Evolutionary conservation across 2,888 invertebrate species (phyloP), one percentile per base, ranked within the genome.

Genomic region (Volucella zonaria): DNA sequence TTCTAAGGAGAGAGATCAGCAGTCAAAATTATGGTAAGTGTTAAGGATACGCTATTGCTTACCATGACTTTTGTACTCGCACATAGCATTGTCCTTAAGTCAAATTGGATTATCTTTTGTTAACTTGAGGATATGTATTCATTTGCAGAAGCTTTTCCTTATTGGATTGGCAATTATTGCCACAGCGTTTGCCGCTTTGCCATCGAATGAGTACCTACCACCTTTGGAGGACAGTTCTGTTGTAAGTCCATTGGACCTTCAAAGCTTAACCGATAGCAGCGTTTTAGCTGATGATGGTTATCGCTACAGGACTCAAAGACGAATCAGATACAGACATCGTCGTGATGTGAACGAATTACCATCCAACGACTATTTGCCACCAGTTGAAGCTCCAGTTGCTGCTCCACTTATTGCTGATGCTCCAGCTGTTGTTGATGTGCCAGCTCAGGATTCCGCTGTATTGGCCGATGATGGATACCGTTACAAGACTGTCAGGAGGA

Each of bases 111-210:
- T 62, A 71, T 31, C 14, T 56, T 61, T 73, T 54, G 12, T 6
- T 52, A 66, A 75, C 9, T 47, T 14, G 42, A 62, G 38, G 52
- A 23, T 67, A 40, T 58, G 9, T 56, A 3, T 51, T 14, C 42
- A 6, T 51, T 78, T 77, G 18, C 51, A 85, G 85, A 85, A 81
- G 77, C 58, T 81, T 42, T 77, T 85, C 52, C 64, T 85, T n/a
- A 51, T 85, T 58, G 85, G 85, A 77, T 81, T 85, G 81, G 85
- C 85, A 56, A 15, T 85, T 73, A 68, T 85, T 76, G 89, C 91
- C 88, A 90, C 89, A 66, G 90, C 89, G 62, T 89, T 89, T 88
- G 91, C 90, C 87, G 91, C 90, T 87, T 89, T 90, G 87, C 90
- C 89, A 67, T 81, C 89, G 43, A 89, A 88, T 70, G 91, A 90